Conservation (phyloP, 2,888 invertebrate genomes). For the Agonopterix alstromeriana region DNA sequence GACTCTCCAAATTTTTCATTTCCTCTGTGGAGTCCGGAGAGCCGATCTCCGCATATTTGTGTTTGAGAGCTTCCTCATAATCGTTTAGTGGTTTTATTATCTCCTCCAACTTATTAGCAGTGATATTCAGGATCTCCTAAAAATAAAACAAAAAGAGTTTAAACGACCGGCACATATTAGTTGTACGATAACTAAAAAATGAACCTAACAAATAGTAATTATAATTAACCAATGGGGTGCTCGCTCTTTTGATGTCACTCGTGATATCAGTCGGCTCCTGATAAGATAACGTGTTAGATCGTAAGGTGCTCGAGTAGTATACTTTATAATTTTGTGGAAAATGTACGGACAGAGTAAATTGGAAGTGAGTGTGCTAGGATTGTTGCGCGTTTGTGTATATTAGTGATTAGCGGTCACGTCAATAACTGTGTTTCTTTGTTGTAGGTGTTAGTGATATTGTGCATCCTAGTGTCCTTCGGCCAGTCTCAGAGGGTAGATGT, state of each 20-base stretch:
- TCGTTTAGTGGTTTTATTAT: slow-evolving; percentile 68
- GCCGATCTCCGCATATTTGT: slow-evolving; percentile 61
- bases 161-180: slow-evolving; percentile 42
- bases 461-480: slow-evolving; percentile 49
- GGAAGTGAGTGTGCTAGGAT: not conserved
- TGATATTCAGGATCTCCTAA: slow-evolving; percentile 77
- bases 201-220: slow-evolving; percentile 21
- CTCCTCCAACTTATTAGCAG: slow-evolving; percentile 76
- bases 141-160: slow-evolving; percentile 49
- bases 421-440: slow-evolving; percentile 60
- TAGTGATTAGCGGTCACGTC: slow-evolving; percentile 37
- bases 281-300: slow-evolving; percentile 62
- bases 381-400: not conserved
- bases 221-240: slow-evolving; percentile 56
- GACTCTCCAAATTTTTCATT: slow-evolving; percentile 71
- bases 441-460: slow-evolving; percentile 65
- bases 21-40: slow-evolving; percentile 72
- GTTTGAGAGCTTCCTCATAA: slow-evolving; percentile 46
- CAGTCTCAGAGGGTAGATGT: slow-evolving; percentile 30
- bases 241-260: slow-evolving; percentile 42
- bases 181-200: slow-evolving; percentile 50
- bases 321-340: slow-evolving; percentile 50
- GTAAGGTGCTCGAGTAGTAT: slow-evolving; percentile 54
- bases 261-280: slow-evolving; percentile 55
- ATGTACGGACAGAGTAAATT: slow-evolving; percentile 33